Evolutionary conservation across 2,888 invertebrate species (phyloP), one percentile per base, ranked within the genome.

Genomic region (Apamea epomidion): DNA sequence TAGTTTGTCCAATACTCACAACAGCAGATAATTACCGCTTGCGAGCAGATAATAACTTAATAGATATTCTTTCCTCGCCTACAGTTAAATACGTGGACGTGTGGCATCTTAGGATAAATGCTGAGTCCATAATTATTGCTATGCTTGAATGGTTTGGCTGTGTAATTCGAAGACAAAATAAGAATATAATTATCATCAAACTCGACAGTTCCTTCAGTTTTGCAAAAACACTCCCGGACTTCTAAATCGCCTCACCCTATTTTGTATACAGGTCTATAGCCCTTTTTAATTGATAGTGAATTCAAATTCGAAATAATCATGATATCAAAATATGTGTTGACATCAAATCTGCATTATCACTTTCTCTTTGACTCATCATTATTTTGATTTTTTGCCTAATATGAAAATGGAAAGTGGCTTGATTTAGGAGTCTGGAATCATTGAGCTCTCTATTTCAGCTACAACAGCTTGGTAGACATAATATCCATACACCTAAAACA

Each of bases 11-110:
- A 84, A 74, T 69, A 74, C 62, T 64, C 14, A 74, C 67, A 67
- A 18, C 74, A 69, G 68, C 37, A 12, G 45, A 77, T 85, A 87
- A 80, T 85, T 88, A 74, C 60, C 8, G 74, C 25, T 87, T 74
- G 74, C 86, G 76, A 88, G 64, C 42, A 72, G 87, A 68, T 85
- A 88, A 85, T 85, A 67, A 88, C 88, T 72, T 88, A 85, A 85
- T 80, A 76, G 74, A 69, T 76, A 85, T 76, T 85, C 76, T 80
- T 88, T 85, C 81, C 21, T 75, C 74, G 48, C 62, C 71, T 76
- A 51, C 71, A 69, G 60, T 72, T 77, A 85, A 76, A 86, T 76
- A 68, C 64, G 42, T 72, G 18, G 64, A 77, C 81, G 65, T 72
- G 71, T 62, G 80, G 73, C 42, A 76, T 85, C 71, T 72, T 80